phyloP scores from a whole-genome alignment of 1,140 invertebrate genomes.

The Halotydeus destructor region DNA sequence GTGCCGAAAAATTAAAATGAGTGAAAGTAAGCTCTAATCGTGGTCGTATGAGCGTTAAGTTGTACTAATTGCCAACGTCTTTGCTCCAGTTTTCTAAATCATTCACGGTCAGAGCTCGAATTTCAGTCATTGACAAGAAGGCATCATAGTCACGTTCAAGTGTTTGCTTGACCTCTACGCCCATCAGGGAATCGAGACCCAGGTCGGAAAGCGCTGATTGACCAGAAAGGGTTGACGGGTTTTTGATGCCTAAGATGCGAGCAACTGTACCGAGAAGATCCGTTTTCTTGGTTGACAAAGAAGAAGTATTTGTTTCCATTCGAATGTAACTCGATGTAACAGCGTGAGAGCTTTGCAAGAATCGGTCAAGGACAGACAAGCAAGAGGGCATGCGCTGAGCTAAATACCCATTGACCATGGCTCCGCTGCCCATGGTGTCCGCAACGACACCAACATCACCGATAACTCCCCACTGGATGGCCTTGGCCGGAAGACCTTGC shows the following conservation, averaged over 20 bases:
- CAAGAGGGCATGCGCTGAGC: slow-evolving; percentile 78
- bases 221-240: slow-evolving; percentile 52
- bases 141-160: slow-evolving; percentile 76
- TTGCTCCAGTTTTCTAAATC: slow-evolving; percentile 3
- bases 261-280: slow-evolving; percentile 22
- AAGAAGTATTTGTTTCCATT: slow-evolving; percentile 36
- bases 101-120: slow-evolving; percentile 6
- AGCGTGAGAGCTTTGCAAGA: slow-evolving; percentile 24
- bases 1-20: too few species aligned
- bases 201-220: slow-evolving; percentile 60
- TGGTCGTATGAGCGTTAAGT: too few species aligned
- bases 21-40: too few species aligned
- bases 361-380: slow-evolving; percentile 55
- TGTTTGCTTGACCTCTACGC: slow-evolving; percentile 88
- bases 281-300: slow-evolving; percentile 23
- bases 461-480: slow-evolving; percentile 92
- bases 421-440: slow-evolving; percentile 63
- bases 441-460: slow-evolving; percentile 80
- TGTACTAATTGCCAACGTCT: too few species aligned
- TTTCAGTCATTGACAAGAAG: not conserved
- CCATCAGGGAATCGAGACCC: slow-evolving; percentile 93
- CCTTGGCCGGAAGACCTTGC: slow-evolving; percentile 47
- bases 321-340: slow-evolving; percentile 15
- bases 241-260: slow-evolving; percentile 37
- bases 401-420: slow-evolving; percentile 64